Base-by-base conservation (phyloP, 2,113 vertebrate species). In the Parotia lawesii region DNA sequence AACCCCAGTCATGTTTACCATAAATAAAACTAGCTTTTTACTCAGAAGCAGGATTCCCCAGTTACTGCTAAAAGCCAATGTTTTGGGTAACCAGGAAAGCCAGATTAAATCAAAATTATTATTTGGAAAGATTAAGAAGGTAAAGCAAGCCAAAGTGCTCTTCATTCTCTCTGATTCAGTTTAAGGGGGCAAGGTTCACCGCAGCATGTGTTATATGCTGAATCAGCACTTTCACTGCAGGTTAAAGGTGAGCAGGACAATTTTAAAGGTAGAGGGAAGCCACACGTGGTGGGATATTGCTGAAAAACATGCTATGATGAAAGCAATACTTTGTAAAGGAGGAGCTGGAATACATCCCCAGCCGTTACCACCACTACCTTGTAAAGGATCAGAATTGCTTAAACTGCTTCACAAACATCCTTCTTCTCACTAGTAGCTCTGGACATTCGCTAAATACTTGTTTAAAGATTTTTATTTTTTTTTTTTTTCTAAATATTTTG, bases 271-370 rank as follows among this genome's bases (percentile, higher is more conserved):
- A 3, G 17, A 86, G 3, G 28, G 25, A 87, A 79, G 29, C 9
- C 6, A 4, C 12, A 23, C 0, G 0, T 11, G 4, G 35, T 29
- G 38, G 29, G 50, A 54, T 76, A 29, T 2, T 23, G 12, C 15
- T 3, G 0, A 53, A 74, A 84, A 77, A 23, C 2, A 3, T 3
- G 6, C 0, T 0, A 29, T 47, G 5, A 33, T 44, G 37, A 78
- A 81, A 72, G 13, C 16, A 50, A 12, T 57, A 13, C 15, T 76
- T 73, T 18, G 11, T n/a, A 33, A 18, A 0, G 0, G 42, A 70
- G 50, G 7, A 82, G 5, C 11, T 44, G 33, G 47, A 33, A 60
- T 35, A 10, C 5, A 47, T 10, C 27, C 29, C 13, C 19, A 73
- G 19, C 21, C 16, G 16, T 84, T 53, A 44, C 28, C 27, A 24